These are phyloP conservation scores for Gopherus flavomarginatus DNA, from an alignment of 2,113 vertebrate genomes.

Conservation along the genomic window DNA sequence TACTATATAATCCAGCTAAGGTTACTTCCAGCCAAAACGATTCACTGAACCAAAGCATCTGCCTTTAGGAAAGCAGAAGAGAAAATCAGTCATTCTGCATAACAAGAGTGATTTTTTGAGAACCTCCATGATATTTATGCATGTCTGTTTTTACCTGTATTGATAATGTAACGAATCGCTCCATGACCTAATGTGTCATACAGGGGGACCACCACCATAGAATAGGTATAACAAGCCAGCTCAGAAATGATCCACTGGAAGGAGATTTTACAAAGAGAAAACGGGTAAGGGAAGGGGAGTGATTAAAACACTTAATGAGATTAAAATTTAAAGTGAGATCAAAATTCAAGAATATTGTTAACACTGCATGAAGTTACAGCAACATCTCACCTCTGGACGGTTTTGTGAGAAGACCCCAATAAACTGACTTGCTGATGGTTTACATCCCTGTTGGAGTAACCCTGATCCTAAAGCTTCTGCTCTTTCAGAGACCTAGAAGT, in stretches of 20 bases:
- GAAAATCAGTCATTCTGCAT: neutral
- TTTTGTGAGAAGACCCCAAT: constrained; percentile 98
- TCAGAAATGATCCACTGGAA: constrained; percentile 97
- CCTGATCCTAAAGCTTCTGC: constrained; percentile 95
- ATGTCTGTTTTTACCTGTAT: constrained; percentile 85
- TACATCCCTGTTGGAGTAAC: constrained; percentile 91
- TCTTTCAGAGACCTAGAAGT: constrained; percentile 87
- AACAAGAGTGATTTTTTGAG: neutral
- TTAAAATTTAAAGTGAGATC: neutral
- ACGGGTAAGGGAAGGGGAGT: neutral
- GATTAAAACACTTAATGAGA: neutral
- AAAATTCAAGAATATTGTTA: neutral
- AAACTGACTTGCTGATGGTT: constrained; percentile 87
- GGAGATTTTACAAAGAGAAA: constrained; percentile 14
- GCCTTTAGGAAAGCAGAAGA: neutral
- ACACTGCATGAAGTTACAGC: neutral
- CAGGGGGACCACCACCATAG: constrained; percentile 97
- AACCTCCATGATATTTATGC: neutral
- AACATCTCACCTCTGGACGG: constrained; percentile 90
- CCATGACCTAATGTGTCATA: constrained; percentile 95
- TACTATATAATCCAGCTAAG: neutral
- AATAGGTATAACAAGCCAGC: constrained; percentile 97
- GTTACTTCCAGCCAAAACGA: neutral
- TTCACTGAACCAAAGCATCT: neutral
- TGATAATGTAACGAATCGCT: constrained; percentile 95